phyloP scores from a whole-genome alignment of 2,113 vertebrate species.

The Octodon degus region DNA sequence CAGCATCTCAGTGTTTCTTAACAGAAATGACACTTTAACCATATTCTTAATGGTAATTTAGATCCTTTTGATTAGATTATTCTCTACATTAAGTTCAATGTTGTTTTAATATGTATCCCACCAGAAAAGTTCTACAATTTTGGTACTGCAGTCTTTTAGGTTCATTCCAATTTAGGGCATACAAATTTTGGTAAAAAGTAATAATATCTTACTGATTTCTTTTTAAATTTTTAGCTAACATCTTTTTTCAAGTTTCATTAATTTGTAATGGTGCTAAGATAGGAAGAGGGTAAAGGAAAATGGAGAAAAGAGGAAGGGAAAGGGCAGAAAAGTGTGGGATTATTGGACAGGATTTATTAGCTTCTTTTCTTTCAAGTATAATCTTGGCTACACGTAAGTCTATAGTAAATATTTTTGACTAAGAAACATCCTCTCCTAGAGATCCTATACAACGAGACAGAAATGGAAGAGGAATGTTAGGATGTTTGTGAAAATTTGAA shows the following conservation, averaged over 20 bases:
- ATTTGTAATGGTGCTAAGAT: background rate
- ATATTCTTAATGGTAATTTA: conserved; percentile 1
- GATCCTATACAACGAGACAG: background rate
- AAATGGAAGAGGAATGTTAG: background rate
- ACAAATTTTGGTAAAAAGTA: conserved; percentile 41
- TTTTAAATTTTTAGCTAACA: background rate
- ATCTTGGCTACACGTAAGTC: background rate
- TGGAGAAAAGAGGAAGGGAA: background rate
- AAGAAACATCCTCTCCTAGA: background rate
- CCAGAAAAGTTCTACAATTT: background rate
- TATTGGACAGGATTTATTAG: background rate
- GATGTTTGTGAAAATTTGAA: background rate
- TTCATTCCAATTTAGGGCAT: background rate
- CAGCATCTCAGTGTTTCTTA: conserved; percentile 19
- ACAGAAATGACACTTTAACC: conserved; percentile 15
- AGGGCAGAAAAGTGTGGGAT: background rate
- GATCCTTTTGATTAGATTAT: conserved; percentile 56
- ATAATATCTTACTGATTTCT: background rate
- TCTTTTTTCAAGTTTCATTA: conserved; percentile 11
- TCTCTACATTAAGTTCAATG: background rate
- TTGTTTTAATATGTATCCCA: conserved; percentile 38
- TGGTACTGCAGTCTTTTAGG: background rate
- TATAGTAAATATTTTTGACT: background rate
- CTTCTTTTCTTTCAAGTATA: background rate
- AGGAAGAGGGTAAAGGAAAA: background rate